These are phyloP conservation scores for Osmerus eperlanus DNA, from an alignment of 2,113 vertebrate species.

Conservation along the genomic window DNA sequence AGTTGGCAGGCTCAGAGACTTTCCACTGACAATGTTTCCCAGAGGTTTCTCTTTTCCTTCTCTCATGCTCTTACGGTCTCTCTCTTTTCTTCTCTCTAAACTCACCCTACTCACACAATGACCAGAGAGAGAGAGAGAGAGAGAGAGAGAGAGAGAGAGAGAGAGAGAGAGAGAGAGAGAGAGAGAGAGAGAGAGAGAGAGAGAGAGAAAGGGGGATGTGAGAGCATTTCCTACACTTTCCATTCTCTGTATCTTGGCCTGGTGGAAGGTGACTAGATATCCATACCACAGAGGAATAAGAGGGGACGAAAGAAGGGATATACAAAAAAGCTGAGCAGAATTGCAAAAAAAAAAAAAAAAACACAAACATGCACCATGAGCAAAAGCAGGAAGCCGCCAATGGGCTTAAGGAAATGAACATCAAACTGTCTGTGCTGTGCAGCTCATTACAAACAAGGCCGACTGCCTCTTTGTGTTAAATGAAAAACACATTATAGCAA, in stretches of 20 bases:
- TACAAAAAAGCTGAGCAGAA: not conserved
- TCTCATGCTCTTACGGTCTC: constrained; percentile 45
- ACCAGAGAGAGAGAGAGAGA: constrained; percentile 68
- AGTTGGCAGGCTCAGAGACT: constrained; percentile 69
- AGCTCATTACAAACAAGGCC: constrained; percentile 42
- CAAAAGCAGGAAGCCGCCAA: constrained; percentile 45
- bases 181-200: constrained; percentile 13
- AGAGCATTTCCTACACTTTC: constrained; percentile 72
- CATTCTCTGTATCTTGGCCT: constrained; percentile 70
- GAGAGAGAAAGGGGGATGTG: constrained; percentile 42
- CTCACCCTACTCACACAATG: constrained; percentile 52
- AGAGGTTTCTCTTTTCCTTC: constrained; percentile 33
- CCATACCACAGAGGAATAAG: constrained; percentile 19
- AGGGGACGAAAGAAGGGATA: not conserved
- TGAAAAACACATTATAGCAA: constrained; percentile 38
- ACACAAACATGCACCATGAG: constrained; percentile 51
- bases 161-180: constrained; percentile 10
- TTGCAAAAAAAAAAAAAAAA: constrained; percentile 17
- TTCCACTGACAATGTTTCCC: constrained; percentile 63
- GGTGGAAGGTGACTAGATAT: constrained; percentile 60
- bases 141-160: constrained; percentile 34
- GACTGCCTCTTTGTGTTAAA: constrained; percentile 16
- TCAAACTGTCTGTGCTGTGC: constrained; percentile 45
- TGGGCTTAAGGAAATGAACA: constrained; percentile 50
- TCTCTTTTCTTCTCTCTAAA: constrained; percentile 55